Base-by-base conservation (phyloP, 2,888 invertebrate species). In the Mesoligia furuncula region DNA sequence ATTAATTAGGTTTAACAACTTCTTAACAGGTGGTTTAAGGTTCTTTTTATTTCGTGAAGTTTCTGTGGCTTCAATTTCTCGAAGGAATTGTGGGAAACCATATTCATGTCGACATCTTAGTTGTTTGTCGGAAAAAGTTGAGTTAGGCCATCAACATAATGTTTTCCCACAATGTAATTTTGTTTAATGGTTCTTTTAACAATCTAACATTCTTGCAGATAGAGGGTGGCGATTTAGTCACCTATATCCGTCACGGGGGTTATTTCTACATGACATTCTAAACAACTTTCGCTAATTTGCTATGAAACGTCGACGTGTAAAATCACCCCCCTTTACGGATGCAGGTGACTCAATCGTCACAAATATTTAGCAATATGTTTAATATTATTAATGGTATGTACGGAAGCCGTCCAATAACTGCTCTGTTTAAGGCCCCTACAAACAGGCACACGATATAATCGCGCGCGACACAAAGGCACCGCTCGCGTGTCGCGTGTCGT, bases 1-100 rank as follows among this genome's bases (percentile, higher is more conserved):
- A 81, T 82, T 79, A 87, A 85, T 87, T 82, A 77, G 27, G n/a
- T 73, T 80, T 54, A 77, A 73, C 68, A 78, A 79, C 36, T 83
- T 80, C 54, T 75, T 67, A 42, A 42, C 62, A 79, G 76, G 72
- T 83, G 45, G 51, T 11, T 76, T 42, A 65, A 59, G 27, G 74
- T 15, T 15, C 5, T 64, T 59, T 69, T 73, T 75, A 83, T 75
- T 71, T 20, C 13, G 64, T 71, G 39, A 71, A 64, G 45, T 42
- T 67, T 74, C 39, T 69, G 51, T 24, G 20, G 31, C 24, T 42
- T 39, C 17, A 57, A 31, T 71, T 80, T 27, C 45, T n/a, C n/a
- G 13, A 75, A 69, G 24, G 27, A 62, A 27, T 68, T 61, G 2
- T 13, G 39, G 36, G 20, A 81, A 54, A 42, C 59, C n/a, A n/a